These are phyloP conservation scores for Hipparchia semele DNA, from an alignment of 2,888 invertebrate genomes.

Conservation along the genomic window DNA sequence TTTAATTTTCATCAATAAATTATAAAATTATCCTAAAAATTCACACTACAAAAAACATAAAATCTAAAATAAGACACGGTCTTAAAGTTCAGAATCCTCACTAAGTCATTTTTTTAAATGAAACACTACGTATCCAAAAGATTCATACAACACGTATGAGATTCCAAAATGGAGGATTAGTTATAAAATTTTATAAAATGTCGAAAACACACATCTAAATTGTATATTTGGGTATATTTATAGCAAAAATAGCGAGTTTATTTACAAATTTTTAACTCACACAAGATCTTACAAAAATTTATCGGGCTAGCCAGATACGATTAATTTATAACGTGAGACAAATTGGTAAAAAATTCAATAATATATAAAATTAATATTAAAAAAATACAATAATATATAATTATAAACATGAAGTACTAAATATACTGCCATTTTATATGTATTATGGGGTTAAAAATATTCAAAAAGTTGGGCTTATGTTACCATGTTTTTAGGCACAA, in stretches of 20 bases:
- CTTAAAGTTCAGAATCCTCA: background rate
- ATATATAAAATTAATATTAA: no score
- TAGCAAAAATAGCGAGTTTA: constrained; percentile 11
- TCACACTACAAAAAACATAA: background rate
- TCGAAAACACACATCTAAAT: constrained; percentile 2
- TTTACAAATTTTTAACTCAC: background rate
- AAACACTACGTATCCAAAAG: background rate
- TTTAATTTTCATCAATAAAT: constrained; percentile 8
- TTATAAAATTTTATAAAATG: constrained; percentile 10
- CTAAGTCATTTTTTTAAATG: background rate
- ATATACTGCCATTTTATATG: no score
- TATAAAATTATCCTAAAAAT: background rate
- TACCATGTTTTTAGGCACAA: background rate
- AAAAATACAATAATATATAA: no score
- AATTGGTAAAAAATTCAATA: background rate
- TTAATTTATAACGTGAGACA: background rate
- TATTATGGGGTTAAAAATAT: background rate
- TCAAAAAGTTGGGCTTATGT: background rate
- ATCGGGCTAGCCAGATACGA: background rate
- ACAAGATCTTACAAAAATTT: background rate
- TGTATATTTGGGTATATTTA: background rate
- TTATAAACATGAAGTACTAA: no score
- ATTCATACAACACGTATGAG: constrained; percentile 6
- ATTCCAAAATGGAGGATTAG: background rate
- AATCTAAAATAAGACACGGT: background rate